Conservation (phyloP, 2,888 invertebrate species). For the Drosophila falleni region DNA sequence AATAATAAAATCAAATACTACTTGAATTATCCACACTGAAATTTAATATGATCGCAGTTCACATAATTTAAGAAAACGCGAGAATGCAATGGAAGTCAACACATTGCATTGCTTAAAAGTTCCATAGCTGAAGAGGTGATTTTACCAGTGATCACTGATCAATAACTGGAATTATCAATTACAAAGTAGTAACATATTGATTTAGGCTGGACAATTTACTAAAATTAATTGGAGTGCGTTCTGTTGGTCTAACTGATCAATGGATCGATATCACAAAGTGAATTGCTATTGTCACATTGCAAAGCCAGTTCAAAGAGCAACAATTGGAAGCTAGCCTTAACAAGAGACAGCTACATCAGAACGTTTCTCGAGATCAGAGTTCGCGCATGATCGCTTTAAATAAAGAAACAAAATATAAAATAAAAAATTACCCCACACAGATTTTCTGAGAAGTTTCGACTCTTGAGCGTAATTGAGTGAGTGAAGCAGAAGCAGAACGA, state of each 20-base stretch:
- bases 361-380: conserved; percentile 35
- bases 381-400: conserved; percentile 33
- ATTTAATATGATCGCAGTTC: background rate
- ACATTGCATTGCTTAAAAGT: background rate
- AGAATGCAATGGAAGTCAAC: background rate
- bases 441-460: conserved; percentile 53
- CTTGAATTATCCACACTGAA: background rate
- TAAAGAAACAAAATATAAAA: background rate
- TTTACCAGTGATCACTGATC: background rate
- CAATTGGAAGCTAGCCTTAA: conserved; percentile 7
- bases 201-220: conserved; percentile 3
- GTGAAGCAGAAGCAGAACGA: conserved; percentile 29
- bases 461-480: conserved; percentile 54
- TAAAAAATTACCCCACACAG: conserved; percentile 54
- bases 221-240: conserved; percentile 20
- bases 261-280: conserved; percentile 9
- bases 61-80: background rate
- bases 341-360: conserved; percentile 2
- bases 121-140: background rate
- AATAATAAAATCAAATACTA: no score
- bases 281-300: background rate
- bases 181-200: background rate
- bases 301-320: conserved; percentile 30
- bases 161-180: background rate
- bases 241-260: background rate